Percentiles rank a stretch among this genome's conserved stretches.
These are phyloP conservation scores for Callinectes sapidus DNA, from an alignment of 2,888 invertebrate species.

Conservation along the genomic window DNA sequence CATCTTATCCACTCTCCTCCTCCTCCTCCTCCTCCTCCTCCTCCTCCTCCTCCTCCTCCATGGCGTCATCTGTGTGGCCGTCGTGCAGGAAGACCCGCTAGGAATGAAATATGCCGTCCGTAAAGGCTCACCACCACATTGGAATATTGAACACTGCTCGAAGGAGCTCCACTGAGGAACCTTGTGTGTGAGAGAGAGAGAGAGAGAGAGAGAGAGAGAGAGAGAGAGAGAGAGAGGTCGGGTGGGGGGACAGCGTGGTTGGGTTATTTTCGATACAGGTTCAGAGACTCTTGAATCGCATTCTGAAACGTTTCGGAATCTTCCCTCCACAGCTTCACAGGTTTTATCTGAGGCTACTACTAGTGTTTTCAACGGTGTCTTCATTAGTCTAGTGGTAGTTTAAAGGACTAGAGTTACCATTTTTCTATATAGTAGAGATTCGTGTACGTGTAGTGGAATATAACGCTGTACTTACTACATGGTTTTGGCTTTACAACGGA, in stretches of 20 bases:
- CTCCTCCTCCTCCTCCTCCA: background rate
- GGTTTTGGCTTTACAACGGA: no score
- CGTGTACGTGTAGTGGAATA: no score
- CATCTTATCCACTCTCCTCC: background rate
- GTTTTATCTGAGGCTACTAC: no score
- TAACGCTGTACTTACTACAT: no score
- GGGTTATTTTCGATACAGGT: background rate
- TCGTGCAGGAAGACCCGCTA: conserved; percentile 9
- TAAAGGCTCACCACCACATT: background rate
- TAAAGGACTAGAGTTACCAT: no score
- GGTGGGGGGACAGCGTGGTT: background rate
- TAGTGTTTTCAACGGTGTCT: no score
- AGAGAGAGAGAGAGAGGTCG: background rate
- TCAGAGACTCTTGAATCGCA: background rate
- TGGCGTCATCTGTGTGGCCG: background rate
- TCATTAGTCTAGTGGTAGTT: no score
- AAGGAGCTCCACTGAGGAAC: background rate
- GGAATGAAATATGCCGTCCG: background rate
- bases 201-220: background rate
- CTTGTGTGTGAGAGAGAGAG: no score
- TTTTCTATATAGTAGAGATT: no score
- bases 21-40: no score
- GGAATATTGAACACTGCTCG: background rate
- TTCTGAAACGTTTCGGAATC: no score
- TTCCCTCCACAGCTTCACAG: no score